A percentile compares a stretch with the other conserved stretches of the same genome.
Conservation (phyloP, 2,888 invertebrate genomes). For the Polietes domitor region DNA sequence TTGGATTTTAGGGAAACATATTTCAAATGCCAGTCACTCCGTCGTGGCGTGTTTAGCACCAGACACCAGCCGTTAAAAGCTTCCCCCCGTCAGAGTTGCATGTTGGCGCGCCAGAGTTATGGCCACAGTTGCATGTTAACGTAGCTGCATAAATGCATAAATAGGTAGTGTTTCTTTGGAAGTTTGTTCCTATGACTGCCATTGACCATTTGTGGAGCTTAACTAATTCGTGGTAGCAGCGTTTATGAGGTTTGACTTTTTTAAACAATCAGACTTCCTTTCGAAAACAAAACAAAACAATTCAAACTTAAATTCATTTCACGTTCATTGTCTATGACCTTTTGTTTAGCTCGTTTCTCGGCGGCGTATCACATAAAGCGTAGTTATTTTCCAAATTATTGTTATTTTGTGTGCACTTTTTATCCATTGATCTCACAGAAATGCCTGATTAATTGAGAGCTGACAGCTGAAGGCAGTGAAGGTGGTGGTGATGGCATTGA, state of each 20-base stretch:
- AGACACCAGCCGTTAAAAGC: not conserved
- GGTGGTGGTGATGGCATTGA: slow-evolving; percentile 53
- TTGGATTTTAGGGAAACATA: slow-evolving; percentile 21
- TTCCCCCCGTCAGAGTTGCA: slow-evolving; percentile 4
- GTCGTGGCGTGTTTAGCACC: slow-evolving; percentile 8
- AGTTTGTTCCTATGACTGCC: not conserved
- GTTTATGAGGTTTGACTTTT: not conserved
- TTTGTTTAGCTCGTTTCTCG: slow-evolving; percentile 17
- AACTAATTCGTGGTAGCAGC: slow-evolving; percentile 9
- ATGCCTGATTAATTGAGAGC: slow-evolving; percentile 47
- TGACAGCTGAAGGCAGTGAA: slow-evolving; percentile 60
- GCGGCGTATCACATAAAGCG: not conserved
- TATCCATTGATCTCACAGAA: slow-evolving; percentile 44
- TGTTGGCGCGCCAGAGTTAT: not conserved
- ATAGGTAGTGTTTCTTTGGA: not conserved
- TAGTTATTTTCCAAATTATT: slow-evolving; percentile 39
- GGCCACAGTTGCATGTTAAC: not conserved
- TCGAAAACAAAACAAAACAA: not conserved
- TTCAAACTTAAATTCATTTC: not conserved
- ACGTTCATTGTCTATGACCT: slow-evolving; percentile 58
- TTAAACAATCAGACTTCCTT: slow-evolving; percentile 3
- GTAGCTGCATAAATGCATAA: not conserved
- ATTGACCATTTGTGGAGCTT: not conserved
- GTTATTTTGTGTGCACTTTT: slow-evolving; percentile 38
- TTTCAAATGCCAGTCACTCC: slow-evolving; percentile 15